These are phyloP conservation scores for Yponomeuta cagnagella DNA, from an alignment of 2,888 invertebrate genomes.

Conservation along the genomic window DNA sequence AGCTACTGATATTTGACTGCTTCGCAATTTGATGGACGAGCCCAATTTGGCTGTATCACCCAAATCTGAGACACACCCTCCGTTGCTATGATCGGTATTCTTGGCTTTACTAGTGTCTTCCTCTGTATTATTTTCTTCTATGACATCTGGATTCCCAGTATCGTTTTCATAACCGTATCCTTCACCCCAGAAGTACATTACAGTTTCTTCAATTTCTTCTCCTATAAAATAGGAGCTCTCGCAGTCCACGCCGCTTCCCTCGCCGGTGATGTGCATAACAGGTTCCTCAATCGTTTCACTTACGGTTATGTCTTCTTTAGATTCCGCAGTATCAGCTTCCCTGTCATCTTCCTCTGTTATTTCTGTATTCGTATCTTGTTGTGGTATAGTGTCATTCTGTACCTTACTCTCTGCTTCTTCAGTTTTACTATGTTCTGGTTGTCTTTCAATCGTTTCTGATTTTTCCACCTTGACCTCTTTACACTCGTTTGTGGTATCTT, in stretches of 20 bases:
- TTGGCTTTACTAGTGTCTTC: slow-evolving; percentile 49
- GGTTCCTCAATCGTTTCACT: slow-evolving; percentile 85
- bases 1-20: slow-evolving; percentile 37
- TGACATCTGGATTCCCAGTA: slow-evolving; percentile 79
- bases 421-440: neutral
- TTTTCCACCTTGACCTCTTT: slow-evolving; percentile 2
- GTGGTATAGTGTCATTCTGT: slow-evolving; percentile 1
- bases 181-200: slow-evolving; percentile 81
- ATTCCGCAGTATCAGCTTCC: slow-evolving; percentile 39
- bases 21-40: slow-evolving; percentile 38
- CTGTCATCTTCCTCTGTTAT: slow-evolving; percentile 29
- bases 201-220: slow-evolving; percentile 83
- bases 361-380: slow-evolving; percentile 13
- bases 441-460: slow-evolving; percentile 6
- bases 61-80: slow-evolving; percentile 48
- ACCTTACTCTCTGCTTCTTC: slow-evolving; percentile 1
- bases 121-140: slow-evolving; percentile 41
- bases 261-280: slow-evolving; percentile 80
- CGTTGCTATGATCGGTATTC: slow-evolving; percentile 54
- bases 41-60: slow-evolving; percentile 45
- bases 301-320: slow-evolving; percentile 39
- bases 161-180: slow-evolving; percentile 84
- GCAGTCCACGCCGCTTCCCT: slow-evolving; percentile 81
- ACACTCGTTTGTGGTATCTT: slow-evolving; percentile 14
- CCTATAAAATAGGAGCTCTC: slow-evolving; percentile 74